phyloP scores from a whole-genome alignment of 2,113 vertebrate species.

The Astur gentilis region DNA sequence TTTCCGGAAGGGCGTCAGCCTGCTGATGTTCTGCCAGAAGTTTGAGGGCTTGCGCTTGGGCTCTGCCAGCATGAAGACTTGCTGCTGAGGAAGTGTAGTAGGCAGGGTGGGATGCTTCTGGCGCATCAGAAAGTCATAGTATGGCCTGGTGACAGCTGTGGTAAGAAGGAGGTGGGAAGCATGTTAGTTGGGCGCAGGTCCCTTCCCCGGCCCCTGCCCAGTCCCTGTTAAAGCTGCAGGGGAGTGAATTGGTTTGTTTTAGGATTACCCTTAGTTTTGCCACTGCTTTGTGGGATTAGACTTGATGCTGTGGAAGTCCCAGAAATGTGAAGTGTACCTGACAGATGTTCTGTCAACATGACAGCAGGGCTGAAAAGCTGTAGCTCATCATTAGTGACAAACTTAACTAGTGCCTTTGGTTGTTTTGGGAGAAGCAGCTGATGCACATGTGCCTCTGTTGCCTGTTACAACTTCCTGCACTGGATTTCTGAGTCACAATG shows the following conservation, averaged over 20 bases:
- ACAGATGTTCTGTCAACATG: not conserved
- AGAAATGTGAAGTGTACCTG: not conserved
- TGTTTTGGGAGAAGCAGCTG: not conserved
- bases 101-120: constrained; percentile 90
- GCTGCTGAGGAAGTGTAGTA: constrained; percentile 84
- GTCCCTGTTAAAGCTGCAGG: not conserved
- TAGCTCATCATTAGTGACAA: not conserved
- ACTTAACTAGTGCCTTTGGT: not conserved
- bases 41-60: constrained; percentile 93
- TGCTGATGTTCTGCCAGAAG: constrained; percentile 97
- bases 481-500: not conserved
- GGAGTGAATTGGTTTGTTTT: not conserved
- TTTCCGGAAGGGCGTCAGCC: constrained; percentile 92
- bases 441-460: not conserved
- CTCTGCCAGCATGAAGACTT: constrained; percentile 91
- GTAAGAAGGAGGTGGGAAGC: not conserved
- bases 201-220: fast-evolving
- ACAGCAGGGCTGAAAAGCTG: not conserved
- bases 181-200: not conserved
- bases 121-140: constrained; percentile 88
- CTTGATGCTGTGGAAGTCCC: not conserved
- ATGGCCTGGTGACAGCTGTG: constrained; percentile 83
- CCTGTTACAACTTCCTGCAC: not conserved
- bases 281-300: not conserved
- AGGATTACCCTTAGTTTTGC: not conserved